phyloP scores from a whole-genome alignment of 2,888 invertebrate species.

The Lasioglossum morio region DNA sequence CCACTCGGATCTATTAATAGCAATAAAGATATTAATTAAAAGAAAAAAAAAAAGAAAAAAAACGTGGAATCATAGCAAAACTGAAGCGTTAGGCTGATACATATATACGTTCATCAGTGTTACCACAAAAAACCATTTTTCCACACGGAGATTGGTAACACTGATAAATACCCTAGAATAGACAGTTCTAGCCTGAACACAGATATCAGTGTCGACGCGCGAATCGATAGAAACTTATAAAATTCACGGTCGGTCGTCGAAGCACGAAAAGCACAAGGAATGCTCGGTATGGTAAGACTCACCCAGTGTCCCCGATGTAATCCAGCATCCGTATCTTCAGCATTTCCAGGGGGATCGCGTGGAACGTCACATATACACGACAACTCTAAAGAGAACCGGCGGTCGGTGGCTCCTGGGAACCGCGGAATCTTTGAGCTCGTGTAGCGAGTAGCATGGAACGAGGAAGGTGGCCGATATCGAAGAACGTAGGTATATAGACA shows the following conservation, averaged over 20 bases:
- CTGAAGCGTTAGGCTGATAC: no score
- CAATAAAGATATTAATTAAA: no score
- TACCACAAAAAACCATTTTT: no score
- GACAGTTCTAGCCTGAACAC: no score
- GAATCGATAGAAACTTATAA: background rate
- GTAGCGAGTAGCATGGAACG: slow-evolving; percentile 3
- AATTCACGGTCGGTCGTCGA: background rate
- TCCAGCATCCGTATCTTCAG: slow-evolving; percentile 83
- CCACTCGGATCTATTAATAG: no score
- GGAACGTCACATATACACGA: slow-evolving; percentile 46
- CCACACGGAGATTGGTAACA: no score
- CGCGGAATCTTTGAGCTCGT: slow-evolving; percentile 27
- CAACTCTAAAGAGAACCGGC: slow-evolving; percentile 4
- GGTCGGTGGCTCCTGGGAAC: slow-evolving; percentile 3
- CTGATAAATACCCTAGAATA: no score
- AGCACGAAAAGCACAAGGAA: background rate
- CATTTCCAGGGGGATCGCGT: slow-evolving; percentile 71
- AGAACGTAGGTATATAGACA: background rate
- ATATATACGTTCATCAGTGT: no score
- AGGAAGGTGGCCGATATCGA: slow-evolving; percentile 53
- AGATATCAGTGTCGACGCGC: background rate
- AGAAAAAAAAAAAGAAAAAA: no score
- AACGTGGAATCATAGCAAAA: no score
- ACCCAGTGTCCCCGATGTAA: slow-evolving; percentile 83
- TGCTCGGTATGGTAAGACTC: slow-evolving; percentile 65